These are phyloP conservation scores for Synergus japonicus DNA, from an alignment of 2,888 invertebrate species.

Conservation along the genomic window DNA sequence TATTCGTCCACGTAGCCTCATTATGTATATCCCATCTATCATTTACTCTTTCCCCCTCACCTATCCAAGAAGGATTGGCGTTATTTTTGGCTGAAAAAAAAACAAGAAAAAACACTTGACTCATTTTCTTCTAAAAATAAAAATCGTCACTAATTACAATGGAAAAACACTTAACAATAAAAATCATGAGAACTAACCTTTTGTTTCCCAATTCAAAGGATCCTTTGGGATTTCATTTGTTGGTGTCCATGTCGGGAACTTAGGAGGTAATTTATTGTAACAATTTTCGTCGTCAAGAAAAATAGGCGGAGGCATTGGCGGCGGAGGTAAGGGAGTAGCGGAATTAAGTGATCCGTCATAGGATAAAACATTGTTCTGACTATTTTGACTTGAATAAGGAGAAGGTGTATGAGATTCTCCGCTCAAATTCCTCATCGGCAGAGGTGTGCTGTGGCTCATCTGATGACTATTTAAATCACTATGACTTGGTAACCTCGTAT, in stretches of 20 bases:
- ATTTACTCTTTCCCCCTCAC: constrained; percentile 71
- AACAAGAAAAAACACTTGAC: constrained; percentile 39
- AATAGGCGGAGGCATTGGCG: constrained; percentile 75
- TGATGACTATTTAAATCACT: constrained; percentile 65
- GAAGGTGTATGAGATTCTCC: constrained; percentile 72
- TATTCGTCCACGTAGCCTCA: constrained; percentile 68
- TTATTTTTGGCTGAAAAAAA: constrained; percentile 67
- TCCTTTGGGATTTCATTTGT: constrained; percentile 71
- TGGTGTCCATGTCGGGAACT: constrained; percentile 77
- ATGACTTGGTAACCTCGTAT: constrained; percentile 63
- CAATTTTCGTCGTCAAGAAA: constrained; percentile 75
- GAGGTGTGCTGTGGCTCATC: constrained; percentile 71
- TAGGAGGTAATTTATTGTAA: constrained; percentile 76
- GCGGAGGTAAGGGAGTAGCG: constrained; percentile 73
- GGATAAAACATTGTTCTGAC: constrained; percentile 68
- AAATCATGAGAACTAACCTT: constrained; percentile 61
- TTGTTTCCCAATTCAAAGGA: constrained; percentile 71
- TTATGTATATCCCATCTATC: constrained; percentile 72
- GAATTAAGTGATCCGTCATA: constrained; percentile 58
- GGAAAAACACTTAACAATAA: constrained; percentile 18
- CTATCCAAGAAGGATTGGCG: constrained; percentile 71
- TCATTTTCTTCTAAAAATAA: not conserved
- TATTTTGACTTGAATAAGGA: constrained; percentile 75
- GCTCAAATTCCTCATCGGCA: constrained; percentile 67
- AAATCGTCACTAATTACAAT: not conserved